Base-by-base conservation (phyloP, 1,140 invertebrate genomes). In the Camponotus vicinus region DNA sequence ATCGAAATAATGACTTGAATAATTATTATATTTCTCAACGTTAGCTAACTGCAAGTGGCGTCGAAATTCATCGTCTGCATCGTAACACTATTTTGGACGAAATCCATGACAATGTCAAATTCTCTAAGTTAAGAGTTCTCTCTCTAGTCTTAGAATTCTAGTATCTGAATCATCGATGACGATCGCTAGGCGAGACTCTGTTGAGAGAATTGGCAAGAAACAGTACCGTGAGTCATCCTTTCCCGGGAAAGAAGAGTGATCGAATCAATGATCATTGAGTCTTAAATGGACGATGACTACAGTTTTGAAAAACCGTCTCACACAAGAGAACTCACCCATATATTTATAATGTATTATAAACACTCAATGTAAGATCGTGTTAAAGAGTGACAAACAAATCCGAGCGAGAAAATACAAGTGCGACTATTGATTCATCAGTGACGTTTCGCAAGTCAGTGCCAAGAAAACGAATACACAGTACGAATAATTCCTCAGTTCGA, bases 161-260 rank as follows among this genome's bases (percentile, higher is more conserved):
- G 4, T n/a, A 32, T 61, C 6, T 89, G 87, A 89, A 7, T 89
- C 88, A 89, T 55, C 66, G 45, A 88, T 86, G 57, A 63, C 61
- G 42, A 67, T 37, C 42, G 9, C 5, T 49, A 8, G 7, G 15
- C 32, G 18, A 79, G 8, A 69, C 0, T 49, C 5, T 63, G 40
- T 37, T 7, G 69, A 67, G 42, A 79, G 78, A 49, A 55, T 71
- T 9, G 40, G 27, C 85, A 42, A 45, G 3, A 27, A 75, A 73
- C 75, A 11, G 49, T 7, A 21, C 42, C 21, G 42, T 87, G 67
- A 88, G 0, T 89, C 86, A 88, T 55, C 7, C 4, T 9, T 15
- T 57, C 27, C 3, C 37, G 69, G 32, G 27, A 70, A 15, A 13
- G 34, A 55, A 55, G 37, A 64, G 15, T 3, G 15, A 32, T 55